These are phyloP conservation scores for Strix aluco DNA, from an alignment of 2,113 vertebrate species.

Conservation along the genomic window DNA sequence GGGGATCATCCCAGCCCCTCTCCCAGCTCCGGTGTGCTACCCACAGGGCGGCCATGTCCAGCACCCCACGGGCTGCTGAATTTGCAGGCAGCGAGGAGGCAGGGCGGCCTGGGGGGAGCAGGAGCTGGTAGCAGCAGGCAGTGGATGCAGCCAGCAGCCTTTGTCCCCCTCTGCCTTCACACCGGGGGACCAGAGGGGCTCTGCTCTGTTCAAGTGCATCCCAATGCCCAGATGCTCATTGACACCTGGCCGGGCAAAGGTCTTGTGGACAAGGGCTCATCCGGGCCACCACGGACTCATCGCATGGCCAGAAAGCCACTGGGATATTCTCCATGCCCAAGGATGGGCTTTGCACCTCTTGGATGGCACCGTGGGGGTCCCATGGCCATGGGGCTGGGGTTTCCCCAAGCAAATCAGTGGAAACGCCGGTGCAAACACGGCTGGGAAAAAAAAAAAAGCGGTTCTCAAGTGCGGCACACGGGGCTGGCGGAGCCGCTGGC, in stretches of 20 bases:
- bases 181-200: neutral
- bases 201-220: neutral
- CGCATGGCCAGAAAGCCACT: neutral
- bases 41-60: neutral
- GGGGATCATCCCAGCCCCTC: neutral
- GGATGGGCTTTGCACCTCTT: neutral
- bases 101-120: neutral
- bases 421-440: neutral
- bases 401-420: neutral
- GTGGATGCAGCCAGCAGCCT: neutral
- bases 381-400: neutral
- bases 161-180: neutral
- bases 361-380: neutral
- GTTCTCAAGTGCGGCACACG: conserved; percentile 38
- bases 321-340: neutral
- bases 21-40: neutral
- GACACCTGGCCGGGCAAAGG: neutral
- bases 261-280: neutral
- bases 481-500: conserved; percentile 45
- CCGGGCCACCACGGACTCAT: accelerated
- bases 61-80: neutral
- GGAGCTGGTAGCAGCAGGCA: neutral
- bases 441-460: neutral
- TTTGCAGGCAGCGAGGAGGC: neutral
- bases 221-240: neutral